phyloP scores from a whole-genome alignment of 92 coral and sea anemone genomes.

The Actinernus sp. region DNA sequence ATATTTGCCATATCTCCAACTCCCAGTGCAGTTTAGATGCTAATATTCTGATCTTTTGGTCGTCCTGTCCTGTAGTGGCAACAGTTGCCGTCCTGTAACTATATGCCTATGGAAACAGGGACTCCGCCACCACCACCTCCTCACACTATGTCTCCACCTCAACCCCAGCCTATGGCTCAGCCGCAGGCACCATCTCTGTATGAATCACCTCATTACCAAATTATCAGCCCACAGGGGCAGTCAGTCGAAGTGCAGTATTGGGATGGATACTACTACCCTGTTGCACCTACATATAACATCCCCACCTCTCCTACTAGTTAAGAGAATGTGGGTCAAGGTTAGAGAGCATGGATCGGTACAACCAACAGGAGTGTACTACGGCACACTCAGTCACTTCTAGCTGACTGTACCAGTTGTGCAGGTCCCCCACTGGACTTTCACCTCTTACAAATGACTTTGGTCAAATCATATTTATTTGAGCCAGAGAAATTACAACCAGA shows the following conservation, averaged over 20 bases:
- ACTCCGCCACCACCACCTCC: constrained; percentile 78
- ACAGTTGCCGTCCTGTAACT: constrained; percentile 69
- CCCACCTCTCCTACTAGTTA: constrained; percentile 25
- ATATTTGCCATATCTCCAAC: no score
- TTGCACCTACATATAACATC: constrained; percentile 57
- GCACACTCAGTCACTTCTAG: no score
- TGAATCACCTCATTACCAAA: constrained; percentile 56
- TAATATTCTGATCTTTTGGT: constrained; percentile 45
- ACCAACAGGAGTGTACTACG: no score
- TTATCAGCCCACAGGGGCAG: constrained; percentile 63
- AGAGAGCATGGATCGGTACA: no score
- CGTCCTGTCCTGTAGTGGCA: constrained; percentile 72
- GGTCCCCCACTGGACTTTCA: no score
- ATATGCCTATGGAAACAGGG: constrained; percentile 77
- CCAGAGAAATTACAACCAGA: no score
- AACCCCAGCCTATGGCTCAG: constrained; percentile 52
- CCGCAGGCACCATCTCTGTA: constrained; percentile 18
- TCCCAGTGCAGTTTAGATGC: no score
- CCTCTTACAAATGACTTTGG: no score
- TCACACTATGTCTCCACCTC: constrained; percentile 68
- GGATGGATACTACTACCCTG: constrained; percentile 54
- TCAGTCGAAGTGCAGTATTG: constrained; percentile 67
- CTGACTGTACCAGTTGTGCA: no score
- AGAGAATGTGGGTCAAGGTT: no score
- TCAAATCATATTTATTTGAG: no score